These are phyloP conservation scores for Himalopsyche anomala DNA, from an alignment of 2,888 invertebrate genomes.

Conservation along the genomic window DNA sequence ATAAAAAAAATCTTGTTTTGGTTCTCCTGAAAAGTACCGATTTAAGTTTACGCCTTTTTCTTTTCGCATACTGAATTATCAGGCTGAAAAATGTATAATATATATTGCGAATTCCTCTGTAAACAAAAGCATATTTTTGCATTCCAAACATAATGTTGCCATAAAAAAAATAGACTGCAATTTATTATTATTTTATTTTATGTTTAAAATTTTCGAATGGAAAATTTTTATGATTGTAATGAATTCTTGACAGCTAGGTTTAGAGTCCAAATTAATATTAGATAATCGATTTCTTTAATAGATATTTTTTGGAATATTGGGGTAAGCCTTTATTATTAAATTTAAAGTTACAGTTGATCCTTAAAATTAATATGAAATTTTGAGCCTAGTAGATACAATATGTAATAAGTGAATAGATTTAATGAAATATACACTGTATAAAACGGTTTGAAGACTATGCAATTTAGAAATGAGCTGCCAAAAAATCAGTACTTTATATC, in stretches of 20 bases:
- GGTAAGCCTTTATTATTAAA: constrained; percentile 24
- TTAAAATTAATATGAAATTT: constrained; percentile 26
- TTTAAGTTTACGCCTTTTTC: too few relatives aligned
- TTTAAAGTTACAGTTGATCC: constrained; percentile 13
- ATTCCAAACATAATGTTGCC: constrained; percentile 28
- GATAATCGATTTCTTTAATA: constrained; percentile 35
- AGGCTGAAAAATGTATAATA: too few relatives aligned
- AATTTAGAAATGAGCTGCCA: neutral
- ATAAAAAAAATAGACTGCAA: constrained; percentile 29
- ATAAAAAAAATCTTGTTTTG: too few relatives aligned
- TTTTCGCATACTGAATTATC: too few relatives aligned
- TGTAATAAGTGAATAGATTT: constrained; percentile 29
- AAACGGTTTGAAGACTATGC: neutral
- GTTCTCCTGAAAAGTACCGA: too few relatives aligned
- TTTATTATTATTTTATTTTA: constrained; percentile 23
- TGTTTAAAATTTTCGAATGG: constrained; percentile 7
- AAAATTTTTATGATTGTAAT: neutral
- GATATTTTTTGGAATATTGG: constrained; percentile 44
- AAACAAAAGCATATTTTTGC: neutral
- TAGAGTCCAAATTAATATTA: constrained; percentile 37
- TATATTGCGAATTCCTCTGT: too few relatives aligned
- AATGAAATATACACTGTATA: neutral
- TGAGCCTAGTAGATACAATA: constrained; percentile 28
- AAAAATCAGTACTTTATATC: too few relatives aligned
- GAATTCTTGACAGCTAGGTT: constrained; percentile 24